These are phyloP conservation scores for Pterophyllum scalare DNA, from an alignment of 2,113 vertebrate species.

Conservation along the genomic window DNA sequence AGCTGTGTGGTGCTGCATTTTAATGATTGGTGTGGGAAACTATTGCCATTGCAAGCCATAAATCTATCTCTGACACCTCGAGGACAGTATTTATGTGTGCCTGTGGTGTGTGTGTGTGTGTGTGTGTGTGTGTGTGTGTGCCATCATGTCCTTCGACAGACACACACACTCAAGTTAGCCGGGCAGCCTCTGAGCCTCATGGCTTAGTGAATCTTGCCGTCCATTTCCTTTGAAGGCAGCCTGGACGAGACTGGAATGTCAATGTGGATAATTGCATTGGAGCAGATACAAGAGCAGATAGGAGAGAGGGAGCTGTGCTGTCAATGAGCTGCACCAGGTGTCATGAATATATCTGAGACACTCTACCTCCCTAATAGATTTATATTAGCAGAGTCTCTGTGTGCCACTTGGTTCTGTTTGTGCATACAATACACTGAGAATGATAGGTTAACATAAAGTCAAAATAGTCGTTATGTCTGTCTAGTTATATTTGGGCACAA, in stretches of 20 bases:
- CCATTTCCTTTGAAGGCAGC: slow-evolving; percentile 74
- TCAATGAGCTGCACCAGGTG: slow-evolving; percentile 65
- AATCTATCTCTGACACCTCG: slow-evolving; percentile 63
- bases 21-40: slow-evolving; percentile 73
- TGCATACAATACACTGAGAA: not conserved
- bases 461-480: not conserved
- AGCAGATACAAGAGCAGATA: slow-evolving; percentile 78
- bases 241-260: slow-evolving; percentile 71
- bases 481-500: not conserved
- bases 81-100: slow-evolving; percentile 42
- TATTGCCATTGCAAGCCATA: slow-evolving; percentile 59
- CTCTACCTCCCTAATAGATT: slow-evolving; percentile 62
- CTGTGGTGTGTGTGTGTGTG: slow-evolving; percentile 4
- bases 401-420: slow-evolving; percentile 21
- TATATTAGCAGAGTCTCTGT: slow-evolving; percentile 53
- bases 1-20: slow-evolving; percentile 45
- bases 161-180: slow-evolving; percentile 44
- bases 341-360: slow-evolving; percentile 69
- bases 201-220: slow-evolving; percentile 69
- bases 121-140: slow-evolving; percentile 3
- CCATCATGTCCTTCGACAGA: slow-evolving; percentile 30
- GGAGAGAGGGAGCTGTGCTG: slow-evolving; percentile 59
- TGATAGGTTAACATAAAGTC: slow-evolving; percentile 5
- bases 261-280: slow-evolving; percentile 76
- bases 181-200: slow-evolving; percentile 60